Conservation (phyloP, 2,797 vertebrate genomes). For the Danio jaintianensis region DNA sequence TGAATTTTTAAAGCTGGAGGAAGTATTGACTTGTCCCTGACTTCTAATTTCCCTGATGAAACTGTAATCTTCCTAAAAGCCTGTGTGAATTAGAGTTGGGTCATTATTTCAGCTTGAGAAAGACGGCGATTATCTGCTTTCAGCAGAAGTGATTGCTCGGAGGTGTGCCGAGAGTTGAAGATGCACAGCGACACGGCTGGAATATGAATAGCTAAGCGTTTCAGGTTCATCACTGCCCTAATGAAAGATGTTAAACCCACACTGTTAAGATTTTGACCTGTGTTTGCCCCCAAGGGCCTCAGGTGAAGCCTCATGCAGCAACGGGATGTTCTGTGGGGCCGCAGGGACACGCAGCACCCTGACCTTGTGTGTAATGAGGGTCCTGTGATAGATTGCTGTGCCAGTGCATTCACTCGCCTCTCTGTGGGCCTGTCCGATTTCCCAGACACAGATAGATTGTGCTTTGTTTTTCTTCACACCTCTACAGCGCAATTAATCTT, state of each 20-base stretch:
- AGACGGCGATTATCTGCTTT: constrained; percentile 35
- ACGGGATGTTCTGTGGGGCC: constrained; percentile 56
- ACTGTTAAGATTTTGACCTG: constrained; percentile 38
- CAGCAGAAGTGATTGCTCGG: constrained; percentile 24
- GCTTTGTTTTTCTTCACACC: constrained; percentile 76
- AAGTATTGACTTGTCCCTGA: not conserved
- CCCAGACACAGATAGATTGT: constrained; percentile 78
- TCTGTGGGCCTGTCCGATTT: constrained; percentile 72
- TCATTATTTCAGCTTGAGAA: constrained; percentile 7
- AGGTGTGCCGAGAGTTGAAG: constrained; percentile 16
- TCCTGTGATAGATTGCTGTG: constrained; percentile 77
- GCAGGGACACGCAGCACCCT: constrained; percentile 65
- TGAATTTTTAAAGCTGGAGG: not conserved
- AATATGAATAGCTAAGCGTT: constrained; percentile 12
- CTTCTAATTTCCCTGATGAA: constrained; percentile 18
- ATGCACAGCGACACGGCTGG: constrained; percentile 5
- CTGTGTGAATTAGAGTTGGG: constrained; percentile 2
- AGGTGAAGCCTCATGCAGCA: constrained; percentile 47
- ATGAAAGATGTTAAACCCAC: constrained; percentile 28
- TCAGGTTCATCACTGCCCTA: constrained; percentile 8
- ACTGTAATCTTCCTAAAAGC: constrained; percentile 10
- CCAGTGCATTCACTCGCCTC: constrained; percentile 68
- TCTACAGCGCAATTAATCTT: constrained; percentile 79
- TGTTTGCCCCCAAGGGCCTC: constrained; percentile 27
- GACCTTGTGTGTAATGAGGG: constrained; percentile 77